These are phyloP conservation scores for Pachymerium ferrugineum DNA, from an alignment of 2,888 invertebrate genomes.

Conservation along the genomic window DNA sequence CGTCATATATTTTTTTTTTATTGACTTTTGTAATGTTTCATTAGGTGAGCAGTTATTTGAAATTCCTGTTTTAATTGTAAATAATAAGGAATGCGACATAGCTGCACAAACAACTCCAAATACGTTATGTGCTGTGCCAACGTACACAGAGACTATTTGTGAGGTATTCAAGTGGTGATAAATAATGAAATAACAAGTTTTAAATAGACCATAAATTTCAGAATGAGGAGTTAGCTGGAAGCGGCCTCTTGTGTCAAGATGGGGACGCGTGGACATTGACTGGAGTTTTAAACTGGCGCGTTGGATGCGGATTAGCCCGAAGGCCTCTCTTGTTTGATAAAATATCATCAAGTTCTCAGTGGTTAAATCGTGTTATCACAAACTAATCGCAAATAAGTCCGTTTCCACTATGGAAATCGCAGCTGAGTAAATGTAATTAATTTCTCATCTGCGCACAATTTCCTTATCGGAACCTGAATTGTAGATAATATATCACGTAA, in stretches of 20 bases:
- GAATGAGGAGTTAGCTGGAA: conserved; percentile 68
- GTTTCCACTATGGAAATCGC: not conserved
- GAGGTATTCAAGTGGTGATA: conserved; percentile 62
- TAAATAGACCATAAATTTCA: conserved; percentile 29
- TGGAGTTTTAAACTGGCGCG: conserved; percentile 55
- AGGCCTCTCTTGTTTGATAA: conserved; percentile 38
- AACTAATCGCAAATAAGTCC: not conserved
- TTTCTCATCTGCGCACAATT: not conserved
- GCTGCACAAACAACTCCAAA: conserved; percentile 77
- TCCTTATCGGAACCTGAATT: no score
- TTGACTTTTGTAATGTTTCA: conserved; percentile 23
- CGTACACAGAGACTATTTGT: conserved; percentile 72
- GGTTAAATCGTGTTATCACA: conserved; percentile 56
- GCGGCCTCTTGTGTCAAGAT: conserved; percentile 74
- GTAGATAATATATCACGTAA: no score
- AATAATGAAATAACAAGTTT: not conserved
- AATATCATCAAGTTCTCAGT: conserved; percentile 73
- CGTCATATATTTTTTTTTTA: not conserved
- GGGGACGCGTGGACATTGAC: conserved; percentile 69
- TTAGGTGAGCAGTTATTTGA: conserved; percentile 68
- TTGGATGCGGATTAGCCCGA: conserved; percentile 41
- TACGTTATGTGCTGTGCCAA: conserved; percentile 70
- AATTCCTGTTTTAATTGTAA: conserved; percentile 66
- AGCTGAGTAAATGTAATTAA: no score
- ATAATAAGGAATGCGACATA: conserved; percentile 78